Evolutionary conservation across 2,888 invertebrate species (phyloP), one percentile per base, ranked within the genome.

Genomic region (Acanthosoma haemorrhoidale): DNA sequence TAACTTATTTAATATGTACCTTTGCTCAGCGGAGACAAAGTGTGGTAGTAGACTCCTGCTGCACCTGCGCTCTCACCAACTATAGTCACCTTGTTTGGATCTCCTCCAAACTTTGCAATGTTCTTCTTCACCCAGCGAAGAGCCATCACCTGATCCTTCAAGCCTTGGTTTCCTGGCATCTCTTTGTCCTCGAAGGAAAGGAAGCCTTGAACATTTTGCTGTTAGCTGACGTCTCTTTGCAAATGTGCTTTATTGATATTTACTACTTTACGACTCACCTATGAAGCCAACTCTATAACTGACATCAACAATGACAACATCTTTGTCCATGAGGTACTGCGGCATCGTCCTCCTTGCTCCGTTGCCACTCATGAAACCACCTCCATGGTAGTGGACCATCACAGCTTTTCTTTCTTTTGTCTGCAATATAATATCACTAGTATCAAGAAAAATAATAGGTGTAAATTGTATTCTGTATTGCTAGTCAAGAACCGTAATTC

Each of bases 341-440:
- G 72, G 72, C 36, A 21, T 3, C 13, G 38, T 38, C 38, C 25
- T 63, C 39, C 63, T 21, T 2, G 63, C 9, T 16, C 63, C 63
- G 11, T 60, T 70, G 9, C 61, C 58, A 13, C 39, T 15, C 25
- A 68, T 34, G 63, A 77, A 77, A 1, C 73, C 75, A 15, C 77
- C 77, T n/a, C 77, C 77, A 63, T 77, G 77, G 59, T 77, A 72
- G 69, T 74, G 76, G n/a, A 77, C 76, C 70, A 77, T 68, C 25
- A 77, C 77, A 9, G 73, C 69, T n/a, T 25, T 16, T 4, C 4
- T 43, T 21, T 15, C 16, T 1, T 36, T 31, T 5, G 36, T 58
- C 68, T 69, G 69, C 13, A 64, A 41, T 16, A n/a, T n/a, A n/a
- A n/a, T n/a, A n/a, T n/a, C n/a, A n/a, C n/a, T n/a, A n/a, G n/a